phyloP scores from a whole-genome alignment of 2,888 invertebrate species.

The Trachelus troglodyta region DNA sequence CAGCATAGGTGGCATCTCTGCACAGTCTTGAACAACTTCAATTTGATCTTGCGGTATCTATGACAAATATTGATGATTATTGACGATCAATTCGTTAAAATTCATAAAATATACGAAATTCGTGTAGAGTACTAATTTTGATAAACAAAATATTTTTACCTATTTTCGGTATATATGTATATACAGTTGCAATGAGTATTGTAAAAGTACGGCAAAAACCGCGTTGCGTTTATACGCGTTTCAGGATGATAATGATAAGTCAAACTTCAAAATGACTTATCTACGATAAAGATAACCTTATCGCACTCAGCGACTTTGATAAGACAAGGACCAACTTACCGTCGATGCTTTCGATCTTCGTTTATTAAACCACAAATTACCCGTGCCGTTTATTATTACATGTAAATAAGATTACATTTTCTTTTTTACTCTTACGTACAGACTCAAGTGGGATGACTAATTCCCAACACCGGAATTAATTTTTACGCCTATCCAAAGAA shows the following conservation, averaged over 20 bases:
- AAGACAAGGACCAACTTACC: conserved; percentile 22
- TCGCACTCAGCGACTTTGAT: conserved; percentile 32
- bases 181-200: too few relatives aligned
- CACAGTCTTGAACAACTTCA: background rate
- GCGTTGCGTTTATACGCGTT: too few relatives aligned
- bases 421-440: background rate
- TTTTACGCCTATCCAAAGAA: background rate
- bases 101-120: too few relatives aligned
- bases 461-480: background rate
- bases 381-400: background rate
- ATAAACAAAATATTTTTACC: too few relatives aligned
- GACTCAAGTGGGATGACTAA: background rate
- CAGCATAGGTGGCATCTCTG: too few relatives aligned
- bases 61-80: background rate
- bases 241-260: conserved; percentile 36
- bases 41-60: background rate
- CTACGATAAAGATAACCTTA: conserved; percentile 42
- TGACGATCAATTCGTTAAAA: background rate
- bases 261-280: conserved; percentile 35
- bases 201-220: background rate
- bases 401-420: conserved; percentile 10
- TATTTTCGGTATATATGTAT: too few relatives aligned
- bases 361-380: background rate
- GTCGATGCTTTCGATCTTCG: background rate
- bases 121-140: too few relatives aligned